A percentile compares a stretch with the other conserved stretches of the same genome.
Evolutionary conservation across 2,888 invertebrate genomes (phyloP).

Genomic region (Pollenia angustigena): DNA sequence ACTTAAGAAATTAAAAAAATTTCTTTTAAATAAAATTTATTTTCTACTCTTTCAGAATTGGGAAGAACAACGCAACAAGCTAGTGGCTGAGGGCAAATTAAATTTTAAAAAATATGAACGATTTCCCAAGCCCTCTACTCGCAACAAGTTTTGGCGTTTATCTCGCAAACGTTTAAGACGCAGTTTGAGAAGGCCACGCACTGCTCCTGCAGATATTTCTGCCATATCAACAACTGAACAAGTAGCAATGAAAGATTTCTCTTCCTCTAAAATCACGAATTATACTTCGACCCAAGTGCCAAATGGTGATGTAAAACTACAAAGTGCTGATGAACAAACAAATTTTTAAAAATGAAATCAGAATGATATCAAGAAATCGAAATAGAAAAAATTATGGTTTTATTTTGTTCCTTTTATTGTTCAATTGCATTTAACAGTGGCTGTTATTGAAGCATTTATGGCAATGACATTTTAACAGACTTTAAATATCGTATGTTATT

Average conservation of each 20-base stretch:
- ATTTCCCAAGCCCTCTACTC: slow-evolving; percentile 73
- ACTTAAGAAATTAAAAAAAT: neutral
- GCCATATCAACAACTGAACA: slow-evolving; percentile 35
- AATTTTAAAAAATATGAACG: slow-evolving; percentile 76
- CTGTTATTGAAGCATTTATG: neutral
- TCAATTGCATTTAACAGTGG: neutral
- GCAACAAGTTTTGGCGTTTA: slow-evolving; percentile 75
- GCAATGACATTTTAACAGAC: neutral
- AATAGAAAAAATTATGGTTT: neutral
- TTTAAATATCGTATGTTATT: slow-evolving; percentile 36
- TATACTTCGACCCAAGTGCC: slow-evolving; percentile 75
- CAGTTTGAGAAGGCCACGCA: slow-evolving; percentile 75
- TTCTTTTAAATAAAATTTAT: neutral
- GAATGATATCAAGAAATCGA: neutral
- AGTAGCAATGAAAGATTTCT: too few species aligned
- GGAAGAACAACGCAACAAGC: slow-evolving; percentile 76
- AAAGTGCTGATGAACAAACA: slow-evolving; percentile 1
- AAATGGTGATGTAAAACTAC: slow-evolving; percentile 72
- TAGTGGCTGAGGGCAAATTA: slow-evolving; percentile 76
- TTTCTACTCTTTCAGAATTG: slow-evolving; percentile 74
- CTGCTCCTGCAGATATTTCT: slow-evolving; percentile 78
- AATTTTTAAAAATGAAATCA: neutral
- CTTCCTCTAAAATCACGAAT: slow-evolving; percentile 19
- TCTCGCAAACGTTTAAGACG: slow-evolving; percentile 65
- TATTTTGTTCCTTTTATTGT: neutral